Percentiles rank a stretch among this genome's conserved stretches.
Conservation (phyloP, 2,888 invertebrate genomes). For the Acrocera orbiculus region DNA sequence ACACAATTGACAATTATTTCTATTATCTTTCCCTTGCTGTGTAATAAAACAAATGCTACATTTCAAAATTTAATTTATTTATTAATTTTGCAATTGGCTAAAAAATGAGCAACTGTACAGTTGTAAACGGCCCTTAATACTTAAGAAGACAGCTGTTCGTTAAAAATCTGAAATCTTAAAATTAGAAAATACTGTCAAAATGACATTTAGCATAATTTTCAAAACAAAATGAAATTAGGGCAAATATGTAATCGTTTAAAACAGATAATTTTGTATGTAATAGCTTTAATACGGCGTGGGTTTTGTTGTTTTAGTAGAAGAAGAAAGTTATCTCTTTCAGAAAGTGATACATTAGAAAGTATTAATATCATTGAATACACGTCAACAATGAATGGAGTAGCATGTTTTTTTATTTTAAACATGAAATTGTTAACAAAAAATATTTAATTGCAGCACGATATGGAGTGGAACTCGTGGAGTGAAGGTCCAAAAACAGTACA, state of each 20-base stretch:
- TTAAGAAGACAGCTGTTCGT: too few species aligned
- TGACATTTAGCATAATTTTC: conserved; percentile 2
- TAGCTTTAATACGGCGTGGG: conserved; percentile 38
- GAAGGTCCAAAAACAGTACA: conserved; percentile 38
- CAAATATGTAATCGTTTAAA: conserved; percentile 36
- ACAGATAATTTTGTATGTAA: conserved; percentile 35
- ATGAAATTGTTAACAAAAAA: too few species aligned
- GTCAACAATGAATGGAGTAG: too few species aligned
- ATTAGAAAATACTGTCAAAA: background rate
- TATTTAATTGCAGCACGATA: conserved; percentile 15
- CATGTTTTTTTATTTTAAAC: too few species aligned
- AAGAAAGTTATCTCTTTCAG: conserved; percentile 35
- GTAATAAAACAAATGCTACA: too few species aligned
- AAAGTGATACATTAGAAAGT: conserved; percentile 37
- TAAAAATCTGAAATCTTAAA: too few species aligned
- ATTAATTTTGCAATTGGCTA: background rate
- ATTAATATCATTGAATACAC: too few species aligned
- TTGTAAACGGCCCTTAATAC: too few species aligned
- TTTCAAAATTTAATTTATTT: background rate
- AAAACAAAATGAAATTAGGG: conserved; percentile 28
- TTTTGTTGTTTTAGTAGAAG: conserved; percentile 41
- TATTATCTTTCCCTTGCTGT: too few species aligned
- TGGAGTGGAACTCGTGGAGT: conserved; percentile 44
- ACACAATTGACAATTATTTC: too few species aligned
- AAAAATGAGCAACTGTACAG: too few species aligned